Conservation (phyloP, 2,113 vertebrate genomes). For the Rhinichthys klamathensis region DNA sequence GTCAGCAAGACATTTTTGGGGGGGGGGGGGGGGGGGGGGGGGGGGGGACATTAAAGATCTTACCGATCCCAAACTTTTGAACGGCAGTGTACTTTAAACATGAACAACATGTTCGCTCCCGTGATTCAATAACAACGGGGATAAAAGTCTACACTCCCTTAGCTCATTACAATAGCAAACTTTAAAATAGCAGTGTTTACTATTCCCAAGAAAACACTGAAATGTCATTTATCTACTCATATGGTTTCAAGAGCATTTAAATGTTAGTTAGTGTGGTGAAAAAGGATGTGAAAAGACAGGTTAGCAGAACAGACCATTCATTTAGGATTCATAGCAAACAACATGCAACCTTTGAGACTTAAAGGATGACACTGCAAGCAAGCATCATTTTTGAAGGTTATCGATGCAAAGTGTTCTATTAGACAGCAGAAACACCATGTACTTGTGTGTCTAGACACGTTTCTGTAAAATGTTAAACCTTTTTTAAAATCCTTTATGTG, state of each 20-base stretch:
- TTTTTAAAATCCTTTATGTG: too few relatives aligned
- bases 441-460: slow-evolving; percentile 15
- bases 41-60: too few relatives aligned
- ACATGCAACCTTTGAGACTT: slow-evolving; percentile 28
- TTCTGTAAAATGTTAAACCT: background rate
- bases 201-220: background rate
- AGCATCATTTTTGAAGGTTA: slow-evolving; percentile 31
- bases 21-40: too few relatives aligned
- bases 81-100: too few relatives aligned
- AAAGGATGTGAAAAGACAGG: slow-evolving; percentile 12
- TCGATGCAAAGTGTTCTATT: background rate
- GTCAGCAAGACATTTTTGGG: too few relatives aligned
- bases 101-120: too few relatives aligned
- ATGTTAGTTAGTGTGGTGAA: background rate
- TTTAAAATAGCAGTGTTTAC: background rate
- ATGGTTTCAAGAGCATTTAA: slow-evolving; percentile 7
- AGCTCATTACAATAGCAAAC: slow-evolving; percentile 12
- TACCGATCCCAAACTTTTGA: too few relatives aligned
- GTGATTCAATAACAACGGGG: too few relatives aligned
- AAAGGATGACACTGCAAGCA: slow-evolving; percentile 17
- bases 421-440: background rate
- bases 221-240: background rate
- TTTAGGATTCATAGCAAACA: background rate
- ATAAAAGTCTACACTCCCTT: background rate
- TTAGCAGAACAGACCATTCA: slow-evolving; percentile 20